These are phyloP conservation scores for Sturmia bella DNA, from an alignment of 2,888 invertebrate species.

Conservation along the genomic window DNA sequence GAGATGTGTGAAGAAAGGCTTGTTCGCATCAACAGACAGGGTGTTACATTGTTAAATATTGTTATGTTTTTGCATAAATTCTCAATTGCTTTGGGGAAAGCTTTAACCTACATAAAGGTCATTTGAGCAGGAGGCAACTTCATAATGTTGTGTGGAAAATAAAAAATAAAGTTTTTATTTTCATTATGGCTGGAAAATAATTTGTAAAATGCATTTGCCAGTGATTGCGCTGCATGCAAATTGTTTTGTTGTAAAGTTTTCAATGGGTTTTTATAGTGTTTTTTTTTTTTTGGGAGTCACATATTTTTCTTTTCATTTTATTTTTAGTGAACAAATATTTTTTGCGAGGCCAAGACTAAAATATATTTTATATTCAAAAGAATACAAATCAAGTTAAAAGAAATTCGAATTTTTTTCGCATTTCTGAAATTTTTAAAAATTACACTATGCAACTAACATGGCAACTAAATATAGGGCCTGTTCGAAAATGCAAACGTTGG, in stretches of 20 bases:
- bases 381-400: too few relatives aligned
- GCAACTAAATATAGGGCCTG: too few relatives aligned
- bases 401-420: too few relatives aligned
- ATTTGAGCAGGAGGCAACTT: slow-evolving; percentile 70
- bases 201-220: slow-evolving; percentile 30
- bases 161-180: background rate
- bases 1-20: background rate
- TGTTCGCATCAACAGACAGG: slow-evolving; percentile 38
- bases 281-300: background rate
- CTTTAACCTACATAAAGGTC: slow-evolving; percentile 81
- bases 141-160: slow-evolving; percentile 18
- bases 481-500: too few relatives aligned
- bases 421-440: too few relatives aligned
- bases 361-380: too few relatives aligned
- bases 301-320: too few relatives aligned
- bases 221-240: background rate
- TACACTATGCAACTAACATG: too few relatives aligned
- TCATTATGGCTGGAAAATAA: background rate
- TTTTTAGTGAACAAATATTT: too few relatives aligned
- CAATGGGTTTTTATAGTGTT: background rate
- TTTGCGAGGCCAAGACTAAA: too few relatives aligned
- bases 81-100: slow-evolving; percentile 69
- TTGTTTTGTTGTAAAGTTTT: slow-evolving; percentile 4
- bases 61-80: slow-evolving; percentile 25
- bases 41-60: slow-evolving; percentile 46